These are phyloP conservation scores for Calosoma granatense DNA, from an alignment of 1,140 invertebrate genomes.

Conservation along the genomic window DNA sequence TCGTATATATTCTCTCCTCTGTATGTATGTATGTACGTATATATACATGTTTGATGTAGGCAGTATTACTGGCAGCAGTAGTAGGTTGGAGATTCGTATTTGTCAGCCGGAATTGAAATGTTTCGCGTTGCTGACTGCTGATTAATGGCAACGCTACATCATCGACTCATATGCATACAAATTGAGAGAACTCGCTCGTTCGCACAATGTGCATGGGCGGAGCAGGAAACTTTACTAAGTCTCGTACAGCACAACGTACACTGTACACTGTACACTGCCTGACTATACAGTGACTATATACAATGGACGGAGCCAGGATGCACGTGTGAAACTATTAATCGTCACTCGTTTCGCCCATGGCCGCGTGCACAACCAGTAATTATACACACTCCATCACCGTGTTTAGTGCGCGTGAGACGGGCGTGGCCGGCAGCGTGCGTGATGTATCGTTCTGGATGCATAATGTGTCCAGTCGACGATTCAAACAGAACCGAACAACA, in stretches of 20 bases:
- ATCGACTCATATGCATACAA: slow-evolving; percentile 7
- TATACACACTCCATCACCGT: slow-evolving; percentile 24
- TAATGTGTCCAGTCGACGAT: slow-evolving; percentile 24
- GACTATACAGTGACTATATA: too few relatives aligned
- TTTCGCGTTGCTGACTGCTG: background rate
- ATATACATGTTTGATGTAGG: too few relatives aligned
- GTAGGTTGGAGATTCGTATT: background rate
- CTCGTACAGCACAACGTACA: too few relatives aligned
- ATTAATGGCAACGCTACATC: background rate
- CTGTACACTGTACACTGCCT: too few relatives aligned
- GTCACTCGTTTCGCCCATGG: slow-evolving; percentile 16
- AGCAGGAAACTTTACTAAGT: slow-evolving; percentile 8
- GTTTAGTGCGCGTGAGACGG: slow-evolving; percentile 20
- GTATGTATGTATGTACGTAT: too few relatives aligned
- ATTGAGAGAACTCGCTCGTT: background rate
- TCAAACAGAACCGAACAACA: slow-evolving; percentile 16
- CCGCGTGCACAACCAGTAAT: slow-evolving; percentile 19
- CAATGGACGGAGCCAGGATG: too few relatives aligned
- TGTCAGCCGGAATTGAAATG: slow-evolving; percentile 3
- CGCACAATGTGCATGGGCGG: slow-evolving; percentile 1
- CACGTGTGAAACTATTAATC: slow-evolving; percentile 22
- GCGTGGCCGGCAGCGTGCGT: slow-evolving; percentile 17
- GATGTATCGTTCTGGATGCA: slow-evolving; percentile 23
- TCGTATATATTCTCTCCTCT: too few relatives aligned
- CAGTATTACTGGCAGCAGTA: too few relatives aligned